Conservation (phyloP, 1,140 invertebrate genomes). For the Formica exsecta region DNA sequence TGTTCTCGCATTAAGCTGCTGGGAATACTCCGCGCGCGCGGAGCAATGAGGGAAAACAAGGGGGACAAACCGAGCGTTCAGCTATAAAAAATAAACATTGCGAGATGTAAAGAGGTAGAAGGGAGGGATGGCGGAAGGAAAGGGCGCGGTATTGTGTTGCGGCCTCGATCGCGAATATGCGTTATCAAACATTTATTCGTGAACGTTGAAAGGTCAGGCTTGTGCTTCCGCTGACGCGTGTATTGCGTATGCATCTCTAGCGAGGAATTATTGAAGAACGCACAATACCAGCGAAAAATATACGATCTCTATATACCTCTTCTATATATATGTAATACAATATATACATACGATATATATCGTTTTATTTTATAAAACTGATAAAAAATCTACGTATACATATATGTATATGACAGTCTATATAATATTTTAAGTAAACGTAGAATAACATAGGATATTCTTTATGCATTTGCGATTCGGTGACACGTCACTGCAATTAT, state of each 20-base stretch:
- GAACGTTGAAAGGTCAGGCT: constrained; percentile 36
- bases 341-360: background rate
- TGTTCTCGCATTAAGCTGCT: constrained; percentile 44
- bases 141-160: constrained; percentile 14
- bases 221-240: constrained; percentile 6
- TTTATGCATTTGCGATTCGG: constrained; percentile 31
- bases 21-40: background rate
- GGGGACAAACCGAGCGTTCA: background rate
- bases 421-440: constrained; percentile 10
- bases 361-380: background rate
- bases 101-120: constrained; percentile 8
- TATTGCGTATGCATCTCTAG: constrained; percentile 18
- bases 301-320: background rate
- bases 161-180: constrained; percentile 31
- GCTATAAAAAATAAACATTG: constrained; percentile 51
- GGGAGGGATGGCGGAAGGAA: too few species aligned
- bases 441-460: constrained; percentile 10
- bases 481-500: constrained; percentile 65
- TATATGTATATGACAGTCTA: background rate
- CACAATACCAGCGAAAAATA: constrained; percentile 21
- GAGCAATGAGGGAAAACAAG: background rate
- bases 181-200: constrained; percentile 54
- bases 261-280: constrained; percentile 48
- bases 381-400: background rate
- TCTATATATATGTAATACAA: too few species aligned